Conservation (phyloP, 1,140 invertebrate species). For the Thaumetopoea pityocampa region DNA sequence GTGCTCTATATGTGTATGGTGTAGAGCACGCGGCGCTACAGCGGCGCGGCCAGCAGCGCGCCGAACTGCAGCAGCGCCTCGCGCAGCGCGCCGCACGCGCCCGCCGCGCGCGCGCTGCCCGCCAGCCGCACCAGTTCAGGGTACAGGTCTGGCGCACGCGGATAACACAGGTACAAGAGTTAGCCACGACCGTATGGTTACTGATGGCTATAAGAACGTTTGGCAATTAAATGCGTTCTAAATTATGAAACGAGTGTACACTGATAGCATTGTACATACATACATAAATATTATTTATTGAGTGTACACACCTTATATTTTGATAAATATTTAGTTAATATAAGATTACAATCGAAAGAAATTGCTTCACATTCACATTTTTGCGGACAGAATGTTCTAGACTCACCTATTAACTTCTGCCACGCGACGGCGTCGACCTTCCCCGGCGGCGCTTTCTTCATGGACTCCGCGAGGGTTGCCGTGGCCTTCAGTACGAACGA, state of each 20-base stretch:
- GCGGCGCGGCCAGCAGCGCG: slow-evolving; percentile 86
- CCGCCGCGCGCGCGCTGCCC: slow-evolving; percentile 83
- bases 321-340: no score
- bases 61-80: slow-evolving; percentile 93
- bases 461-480: slow-evolving; percentile 91
- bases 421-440: slow-evolving; percentile 94
- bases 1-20: slow-evolving; percentile 53
- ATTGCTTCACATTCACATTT: no score
- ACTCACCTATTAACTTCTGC: slow-evolving; percentile 89
- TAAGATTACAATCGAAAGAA: no score
- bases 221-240: no score
- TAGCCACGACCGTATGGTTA: no score
- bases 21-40: slow-evolving; percentile 51
- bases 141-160: slow-evolving; percentile 89
- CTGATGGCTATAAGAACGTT: no score
- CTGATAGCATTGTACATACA: no score
- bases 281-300: no score
- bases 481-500: slow-evolving; percentile 98
- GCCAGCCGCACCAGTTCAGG: slow-evolving; percentile 94
- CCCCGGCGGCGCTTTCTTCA: slow-evolving; percentile 92
- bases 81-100: slow-evolving; percentile 87
- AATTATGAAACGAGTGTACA: no score
- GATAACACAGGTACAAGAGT: no score
- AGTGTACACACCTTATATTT: no score
- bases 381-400: neutral